These are phyloP conservation scores for Dynastes hyllus DNA, from an alignment of 2,888 invertebrate species.

Conservation along the genomic window DNA sequence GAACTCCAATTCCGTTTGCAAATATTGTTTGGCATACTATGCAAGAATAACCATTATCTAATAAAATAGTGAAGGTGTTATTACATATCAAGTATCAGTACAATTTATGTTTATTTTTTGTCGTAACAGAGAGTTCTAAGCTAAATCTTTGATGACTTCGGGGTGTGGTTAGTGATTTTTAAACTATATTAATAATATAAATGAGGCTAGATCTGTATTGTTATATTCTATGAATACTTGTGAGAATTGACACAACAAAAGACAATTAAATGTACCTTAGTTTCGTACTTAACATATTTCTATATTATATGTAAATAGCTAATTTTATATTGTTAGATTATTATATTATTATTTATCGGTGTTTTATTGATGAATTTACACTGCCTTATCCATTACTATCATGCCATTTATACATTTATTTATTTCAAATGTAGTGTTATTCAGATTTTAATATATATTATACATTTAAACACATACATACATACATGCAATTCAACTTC, in stretches of 20 bases:
- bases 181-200: conserved; percentile 44
- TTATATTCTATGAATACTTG: conserved; percentile 52
- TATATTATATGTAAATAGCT: conserved; percentile 62
- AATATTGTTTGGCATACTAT: too few relatives aligned
- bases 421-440: conserved; percentile 55
- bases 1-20: too few relatives aligned
- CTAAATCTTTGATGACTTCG: conserved; percentile 14
- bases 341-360: conserved; percentile 62
- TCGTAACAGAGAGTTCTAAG: conserved; percentile 20
- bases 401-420: conserved; percentile 61
- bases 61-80: too few relatives aligned
- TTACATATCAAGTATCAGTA: too few relatives aligned
- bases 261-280: conserved; percentile 68
- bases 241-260: conserved; percentile 60
- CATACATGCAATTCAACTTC: neutral
- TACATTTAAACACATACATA: neutral
- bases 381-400: conserved; percentile 66
- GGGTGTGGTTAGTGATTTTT: conserved; percentile 52
- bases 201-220: conserved; percentile 51
- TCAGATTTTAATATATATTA: conserved; percentile 51
- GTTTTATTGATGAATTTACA: conserved; percentile 64
- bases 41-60: too few relatives aligned
- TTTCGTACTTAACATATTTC: conserved; percentile 64
- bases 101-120: neutral
- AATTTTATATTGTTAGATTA: conserved; percentile 65